phyloP scores from a whole-genome alignment of 2,797 vertebrate species.

The Emys orbicularis region DNA sequence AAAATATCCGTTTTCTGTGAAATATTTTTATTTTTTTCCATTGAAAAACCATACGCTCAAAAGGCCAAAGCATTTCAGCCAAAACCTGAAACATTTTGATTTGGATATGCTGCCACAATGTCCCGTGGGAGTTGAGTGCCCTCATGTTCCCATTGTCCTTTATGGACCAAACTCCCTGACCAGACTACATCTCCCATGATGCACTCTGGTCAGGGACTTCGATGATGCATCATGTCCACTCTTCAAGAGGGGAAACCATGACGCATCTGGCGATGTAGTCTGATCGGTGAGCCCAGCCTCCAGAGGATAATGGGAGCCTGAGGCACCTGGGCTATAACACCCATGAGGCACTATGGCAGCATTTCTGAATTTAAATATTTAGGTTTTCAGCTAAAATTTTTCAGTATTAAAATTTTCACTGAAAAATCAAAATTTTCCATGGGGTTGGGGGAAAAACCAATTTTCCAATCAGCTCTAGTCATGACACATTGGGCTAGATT shows the following conservation, averaged over 20 bases:
- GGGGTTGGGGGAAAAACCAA: neutral
- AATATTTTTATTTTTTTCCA: neutral
- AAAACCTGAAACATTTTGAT: neutral
- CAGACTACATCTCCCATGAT: neutral
- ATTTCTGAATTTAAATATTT: too few species aligned
- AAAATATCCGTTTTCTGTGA: neutral
- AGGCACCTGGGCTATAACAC: neutral
- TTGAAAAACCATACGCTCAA: conserved; percentile 1
- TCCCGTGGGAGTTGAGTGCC: neutral
- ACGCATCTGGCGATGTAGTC: neutral
- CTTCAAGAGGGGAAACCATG: neutral
- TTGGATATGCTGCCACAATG: fast-evolving
- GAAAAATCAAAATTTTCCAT: neutral
- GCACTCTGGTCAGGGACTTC: too few species aligned
- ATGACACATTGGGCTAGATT: neutral
- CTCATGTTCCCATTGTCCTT: too few species aligned
- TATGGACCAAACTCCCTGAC: neutral
- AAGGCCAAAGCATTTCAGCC: neutral
- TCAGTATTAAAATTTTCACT: too few species aligned
- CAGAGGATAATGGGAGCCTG: neutral
- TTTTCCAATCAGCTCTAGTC: neutral
- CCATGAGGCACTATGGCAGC: too few species aligned
- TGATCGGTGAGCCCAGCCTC: neutral
- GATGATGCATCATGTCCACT: too few species aligned
- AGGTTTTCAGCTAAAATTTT: too few species aligned